Percentiles rank a stretch among this genome's conserved stretches.
These are phyloP conservation scores for Astropecten irregularis DNA, from an alignment of 53 echinoderm and acorn worm genomes.

Conservation along the genomic window DNA sequence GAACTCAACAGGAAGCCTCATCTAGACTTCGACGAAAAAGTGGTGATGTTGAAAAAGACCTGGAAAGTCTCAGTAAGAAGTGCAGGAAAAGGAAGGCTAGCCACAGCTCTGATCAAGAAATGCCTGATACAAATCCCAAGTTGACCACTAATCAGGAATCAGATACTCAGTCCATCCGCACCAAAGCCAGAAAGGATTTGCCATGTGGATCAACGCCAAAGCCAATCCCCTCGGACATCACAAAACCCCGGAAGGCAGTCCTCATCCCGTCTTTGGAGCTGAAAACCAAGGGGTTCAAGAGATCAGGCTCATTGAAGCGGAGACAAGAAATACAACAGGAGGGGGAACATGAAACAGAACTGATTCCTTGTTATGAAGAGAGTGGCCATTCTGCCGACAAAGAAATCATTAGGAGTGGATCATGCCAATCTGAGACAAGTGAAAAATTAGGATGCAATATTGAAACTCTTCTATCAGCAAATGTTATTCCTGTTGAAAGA, in stretches of 20 bases:
- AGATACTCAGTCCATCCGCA: no score
- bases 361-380: background rate
- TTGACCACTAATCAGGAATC: no score
- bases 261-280: constrained; percentile 31
- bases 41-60: background rate
- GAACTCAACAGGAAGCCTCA: background rate
- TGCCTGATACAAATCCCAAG: no score
- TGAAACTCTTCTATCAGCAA: no score
- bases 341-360: background rate
- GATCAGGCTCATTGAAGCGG: constrained; percentile 33
- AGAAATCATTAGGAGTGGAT: background rate
- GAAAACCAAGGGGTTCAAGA: constrained; percentile 30
- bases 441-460: no score
- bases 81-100: background rate
- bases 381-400: background rate
- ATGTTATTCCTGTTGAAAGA: background rate
- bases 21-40: background rate
- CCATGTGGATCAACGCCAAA: no score
- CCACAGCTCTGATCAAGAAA: no score
- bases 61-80: background rate
- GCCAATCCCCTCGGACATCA: no score
- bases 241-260: background rate
- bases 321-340: background rate
- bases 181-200: no score
- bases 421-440: background rate